Base-by-base conservation (phyloP, 2,113 vertebrate genomes). In the Pelusios castaneus region DNA sequence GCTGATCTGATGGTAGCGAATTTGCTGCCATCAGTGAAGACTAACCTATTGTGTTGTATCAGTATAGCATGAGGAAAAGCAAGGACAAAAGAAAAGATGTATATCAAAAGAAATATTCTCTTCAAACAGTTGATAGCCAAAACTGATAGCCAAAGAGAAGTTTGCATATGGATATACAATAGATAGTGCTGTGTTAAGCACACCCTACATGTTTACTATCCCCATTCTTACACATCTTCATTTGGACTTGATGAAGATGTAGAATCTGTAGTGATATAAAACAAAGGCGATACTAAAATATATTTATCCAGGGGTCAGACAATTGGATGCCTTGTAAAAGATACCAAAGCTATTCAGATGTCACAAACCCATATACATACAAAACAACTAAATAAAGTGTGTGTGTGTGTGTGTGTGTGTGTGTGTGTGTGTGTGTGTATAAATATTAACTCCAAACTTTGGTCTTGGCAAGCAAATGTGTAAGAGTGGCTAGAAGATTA, bases 251-350 rank as follows among this genome's bases (percentile, higher is more conserved):
- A 60, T 56, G 6, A 67, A 92, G 84, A 88, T 13, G 1, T 43
- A 14, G n/a, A 70, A 1, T 31, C 7, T 56, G 7, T 34, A 49
- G 5, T 45, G 13, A 43, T 47, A 43, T 3, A 84, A 55, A 63
- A 34, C 6, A 34, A 80, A 63, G 7, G 63, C 80, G 87, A 82
- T 14, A 77, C 12, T 51, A 8, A 85, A 88, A 75, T 0, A 0
- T 41, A 77, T 45, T 80, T 27, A n/a, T 41, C 3, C 19, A 19
- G 43, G 16, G 79, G 6, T 41, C 3, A 54, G 34, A 82, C 9
- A 63, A 25, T 51, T 43, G 2, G 1, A 4, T 0, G 1, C 10
- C 34, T 34, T 63, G 21, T 11, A 70, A 51, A 52, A 52, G 2
- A 45, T 3, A 78, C 5, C 70, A 55, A 51, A 49, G 19, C 4